Evolutionary conservation across 2,888 invertebrate species (phyloP).

Genomic region (Agonopterix arenella): DNA sequence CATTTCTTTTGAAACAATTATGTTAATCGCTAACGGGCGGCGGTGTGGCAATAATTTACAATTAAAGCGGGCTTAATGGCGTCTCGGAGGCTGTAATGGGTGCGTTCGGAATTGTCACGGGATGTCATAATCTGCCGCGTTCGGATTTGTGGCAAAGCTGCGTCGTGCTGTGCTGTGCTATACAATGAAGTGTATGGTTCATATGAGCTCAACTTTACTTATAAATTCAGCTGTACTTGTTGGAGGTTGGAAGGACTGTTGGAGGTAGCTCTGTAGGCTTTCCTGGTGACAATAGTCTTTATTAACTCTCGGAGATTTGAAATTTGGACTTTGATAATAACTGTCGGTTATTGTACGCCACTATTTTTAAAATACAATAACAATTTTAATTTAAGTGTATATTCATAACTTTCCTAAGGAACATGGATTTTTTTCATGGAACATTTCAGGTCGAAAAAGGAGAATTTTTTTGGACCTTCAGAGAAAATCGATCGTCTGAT

Average conservation of each 20-base stretch:
- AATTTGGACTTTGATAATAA: too few relatives aligned
- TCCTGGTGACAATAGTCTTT: too few relatives aligned
- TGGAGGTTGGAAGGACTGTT: slow-evolving; percentile 1
- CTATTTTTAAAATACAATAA: too few relatives aligned
- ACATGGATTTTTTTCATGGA: too few relatives aligned
- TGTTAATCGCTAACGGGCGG: slow-evolving; percentile 46
- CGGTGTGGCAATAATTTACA: slow-evolving; percentile 55
- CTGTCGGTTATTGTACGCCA: too few relatives aligned
- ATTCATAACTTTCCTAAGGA: too few relatives aligned
- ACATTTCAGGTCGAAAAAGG: too few relatives aligned
- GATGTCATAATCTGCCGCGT: slow-evolving; percentile 62
- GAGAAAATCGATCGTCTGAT: too few relatives aligned
- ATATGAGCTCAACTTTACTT: slow-evolving; percentile 52
- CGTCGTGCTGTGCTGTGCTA: slow-evolving; percentile 30
- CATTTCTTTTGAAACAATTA: slow-evolving; percentile 69
- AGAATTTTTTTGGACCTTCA: too few relatives aligned
- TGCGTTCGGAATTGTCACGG: slow-evolving; percentile 18
- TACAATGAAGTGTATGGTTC: slow-evolving; percentile 16
- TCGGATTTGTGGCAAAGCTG: slow-evolving; percentile 30
- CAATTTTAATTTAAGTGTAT: too few relatives aligned
- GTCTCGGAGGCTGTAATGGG: slow-evolving; percentile 18
- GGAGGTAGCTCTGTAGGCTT: too few relatives aligned
- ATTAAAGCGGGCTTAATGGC: slow-evolving; percentile 51
- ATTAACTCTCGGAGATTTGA: too few relatives aligned
- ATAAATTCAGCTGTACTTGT: slow-evolving; percentile 60